Evolutionary conservation across 2,113 vertebrate genomes (phyloP).

Genomic region (Hucho hucho): DNA sequence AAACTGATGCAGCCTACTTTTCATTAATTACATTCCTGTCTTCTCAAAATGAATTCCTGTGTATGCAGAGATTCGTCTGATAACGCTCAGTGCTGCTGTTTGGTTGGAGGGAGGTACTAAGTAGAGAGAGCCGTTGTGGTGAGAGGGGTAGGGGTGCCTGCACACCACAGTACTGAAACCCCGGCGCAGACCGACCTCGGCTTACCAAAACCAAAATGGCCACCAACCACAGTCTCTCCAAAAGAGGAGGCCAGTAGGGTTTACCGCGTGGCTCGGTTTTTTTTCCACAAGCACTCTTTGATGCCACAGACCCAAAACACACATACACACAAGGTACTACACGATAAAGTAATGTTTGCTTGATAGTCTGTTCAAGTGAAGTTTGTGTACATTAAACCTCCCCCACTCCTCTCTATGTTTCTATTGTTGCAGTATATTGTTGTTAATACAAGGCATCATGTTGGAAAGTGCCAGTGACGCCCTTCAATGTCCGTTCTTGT

Average conservation of each 20-base stretch:
- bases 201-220: slow-evolving; percentile 62
- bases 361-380: no score
- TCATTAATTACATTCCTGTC: not conserved
- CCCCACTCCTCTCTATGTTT: no score
- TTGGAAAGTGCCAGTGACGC: no score
- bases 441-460: no score
- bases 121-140: slow-evolving; percentile 14
- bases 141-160: slow-evolving; percentile 24
- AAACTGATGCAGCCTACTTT: not conserved
- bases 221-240: slow-evolving; percentile 54
- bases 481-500: no score
- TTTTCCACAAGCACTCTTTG: no score
- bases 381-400: no score
- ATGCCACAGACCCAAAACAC: no score
- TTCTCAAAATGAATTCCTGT: not conserved
- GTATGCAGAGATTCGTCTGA: slow-evolving; percentile 37
- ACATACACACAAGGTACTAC: no score
- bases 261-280: slow-evolving; percentile 46
- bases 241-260: slow-evolving; percentile 42
- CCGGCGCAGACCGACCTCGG: slow-evolving; percentile 55
- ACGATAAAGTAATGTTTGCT: no score
- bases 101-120: slow-evolving; percentile 26
- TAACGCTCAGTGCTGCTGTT: slow-evolving; percentile 39
- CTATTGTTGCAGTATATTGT: no score
- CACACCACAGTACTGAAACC: slow-evolving; percentile 54